Percentiles rank a stretch among this genome's conserved stretches.
phyloP scores from a whole-genome alignment of 2,888 invertebrate species.

The Smittia aterrima region DNA sequence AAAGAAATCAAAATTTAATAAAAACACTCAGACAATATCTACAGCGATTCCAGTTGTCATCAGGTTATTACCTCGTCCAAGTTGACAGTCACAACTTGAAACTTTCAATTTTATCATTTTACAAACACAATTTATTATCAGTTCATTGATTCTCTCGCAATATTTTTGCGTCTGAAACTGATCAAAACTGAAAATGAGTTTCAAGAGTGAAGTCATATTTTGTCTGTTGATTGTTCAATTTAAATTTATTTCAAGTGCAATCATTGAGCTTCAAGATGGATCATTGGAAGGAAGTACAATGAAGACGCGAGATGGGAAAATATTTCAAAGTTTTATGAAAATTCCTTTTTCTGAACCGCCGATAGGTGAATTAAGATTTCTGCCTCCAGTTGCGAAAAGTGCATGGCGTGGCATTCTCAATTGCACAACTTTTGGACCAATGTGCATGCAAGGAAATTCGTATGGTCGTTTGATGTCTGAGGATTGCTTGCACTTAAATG shows the following conservation, averaged over 20 bases:
- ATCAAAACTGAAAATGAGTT: too few species aligned
- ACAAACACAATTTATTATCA: too few species aligned
- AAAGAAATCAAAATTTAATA: too few species aligned
- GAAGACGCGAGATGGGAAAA: conserved; percentile 50
- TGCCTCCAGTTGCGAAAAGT: conserved; percentile 54
- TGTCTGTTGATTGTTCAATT: too few species aligned
- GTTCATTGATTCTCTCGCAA: too few species aligned
- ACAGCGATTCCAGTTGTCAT: too few species aligned
- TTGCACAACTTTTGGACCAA: conserved; percentile 60
- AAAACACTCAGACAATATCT: too few species aligned
- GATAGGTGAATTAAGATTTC: conserved; percentile 49
- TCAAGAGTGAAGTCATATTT: too few species aligned
- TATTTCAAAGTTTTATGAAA: conserved; percentile 52
- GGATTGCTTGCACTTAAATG: conserved; percentile 61
- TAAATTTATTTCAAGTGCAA: background rate
- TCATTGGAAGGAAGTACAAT: conserved; percentile 51
- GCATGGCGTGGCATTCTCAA: conserved; percentile 57
- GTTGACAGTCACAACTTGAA: too few species aligned
- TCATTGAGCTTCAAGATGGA: conserved; percentile 44
- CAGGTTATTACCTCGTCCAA: too few species aligned
- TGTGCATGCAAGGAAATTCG: conserved; percentile 51
- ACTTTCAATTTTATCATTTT: too few species aligned
- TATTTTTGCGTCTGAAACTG: too few species aligned
- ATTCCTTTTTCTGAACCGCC: conserved; percentile 53
- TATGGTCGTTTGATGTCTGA: conserved; percentile 52